Evolutionary conservation across 2,888 invertebrate species (phyloP).

Genomic region (Electrophaes corylata): DNA sequence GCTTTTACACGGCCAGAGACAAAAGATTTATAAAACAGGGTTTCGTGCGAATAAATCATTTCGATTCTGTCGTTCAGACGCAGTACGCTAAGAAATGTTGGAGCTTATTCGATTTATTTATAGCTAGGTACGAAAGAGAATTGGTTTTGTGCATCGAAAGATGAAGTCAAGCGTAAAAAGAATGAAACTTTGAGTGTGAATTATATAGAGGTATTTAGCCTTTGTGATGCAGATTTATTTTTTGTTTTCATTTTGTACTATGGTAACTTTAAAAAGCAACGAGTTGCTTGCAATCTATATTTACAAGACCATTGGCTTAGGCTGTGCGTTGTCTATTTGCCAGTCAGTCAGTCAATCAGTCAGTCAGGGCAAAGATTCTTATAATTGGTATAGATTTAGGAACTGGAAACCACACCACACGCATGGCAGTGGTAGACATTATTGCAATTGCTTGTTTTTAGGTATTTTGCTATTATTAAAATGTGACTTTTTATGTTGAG

Average conservation of each 20-base stretch:
- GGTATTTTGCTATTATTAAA: too few relatives aligned
- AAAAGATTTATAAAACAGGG: conserved; percentile 44
- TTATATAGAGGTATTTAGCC: conserved; percentile 5
- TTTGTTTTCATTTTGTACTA: background rate
- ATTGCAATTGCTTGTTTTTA: too few relatives aligned
- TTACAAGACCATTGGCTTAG: too few relatives aligned
- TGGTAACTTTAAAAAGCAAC: too few relatives aligned
- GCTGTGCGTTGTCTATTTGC: too few relatives aligned
- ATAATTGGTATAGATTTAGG: too few relatives aligned
- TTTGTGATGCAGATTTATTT: conserved; percentile 4
- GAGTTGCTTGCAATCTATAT: too few relatives aligned
- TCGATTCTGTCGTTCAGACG: conserved; percentile 60
- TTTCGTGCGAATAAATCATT: conserved; percentile 61
- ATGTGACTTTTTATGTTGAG: too few relatives aligned
- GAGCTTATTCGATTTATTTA: conserved; percentile 57
- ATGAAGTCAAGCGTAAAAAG: conserved; percentile 25
- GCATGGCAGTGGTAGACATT: too few relatives aligned
- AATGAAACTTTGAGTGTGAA: conserved; percentile 11
- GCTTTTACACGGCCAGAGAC: conserved; percentile 27
- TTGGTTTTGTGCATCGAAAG: conserved; percentile 39
- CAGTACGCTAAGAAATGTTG: conserved; percentile 62
- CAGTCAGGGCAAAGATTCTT: too few relatives aligned
- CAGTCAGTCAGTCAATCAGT: too few relatives aligned
- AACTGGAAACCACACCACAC: too few relatives aligned
- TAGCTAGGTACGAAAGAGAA: conserved; percentile 51